These are phyloP conservation scores for Thaleichthys pacificus DNA, from an alignment of 2,797 vertebrate species.

Conservation along the genomic window DNA sequence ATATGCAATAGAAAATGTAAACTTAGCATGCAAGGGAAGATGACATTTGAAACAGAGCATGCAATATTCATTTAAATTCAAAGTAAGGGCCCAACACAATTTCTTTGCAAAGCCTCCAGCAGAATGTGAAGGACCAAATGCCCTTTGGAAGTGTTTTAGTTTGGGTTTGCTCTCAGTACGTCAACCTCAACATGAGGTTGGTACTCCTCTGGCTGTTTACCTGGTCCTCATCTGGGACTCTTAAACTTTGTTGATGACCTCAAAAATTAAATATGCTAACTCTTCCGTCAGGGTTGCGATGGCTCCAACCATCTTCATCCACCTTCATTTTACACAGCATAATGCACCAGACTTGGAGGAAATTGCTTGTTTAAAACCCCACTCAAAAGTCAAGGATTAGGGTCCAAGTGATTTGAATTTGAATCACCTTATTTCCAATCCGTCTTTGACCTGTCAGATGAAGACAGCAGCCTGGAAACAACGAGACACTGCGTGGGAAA, in stretches of 20 bases:
- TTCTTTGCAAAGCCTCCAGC: conserved; percentile 45
- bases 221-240: background rate
- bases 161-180: conserved; percentile 32
- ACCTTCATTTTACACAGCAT: background rate
- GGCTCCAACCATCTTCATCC: conserved; percentile 1
- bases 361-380: background rate
- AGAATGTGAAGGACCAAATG: conserved; percentile 56
- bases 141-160: conserved; percentile 36
- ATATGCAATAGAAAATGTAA: conserved; percentile 71
- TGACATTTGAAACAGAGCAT: conserved; percentile 75
- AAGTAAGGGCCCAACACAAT: conserved; percentile 55
- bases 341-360: background rate
- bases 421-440: background rate
- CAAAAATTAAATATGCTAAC: background rate
- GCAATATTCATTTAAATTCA: conserved; percentile 71
- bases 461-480: conserved; percentile 7
- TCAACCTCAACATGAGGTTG: conserved; percentile 27
- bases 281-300: background rate
- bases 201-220: background rate
- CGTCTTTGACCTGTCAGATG: background rate
- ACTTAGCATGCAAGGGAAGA: conserved; percentile 66
- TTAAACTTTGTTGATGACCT: conserved; percentile 1
- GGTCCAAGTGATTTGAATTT: background rate
- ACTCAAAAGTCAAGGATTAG: background rate
- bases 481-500: background rate